phyloP scores from a whole-genome alignment of 2,888 invertebrate species.

The Drosophila affinis region DNA sequence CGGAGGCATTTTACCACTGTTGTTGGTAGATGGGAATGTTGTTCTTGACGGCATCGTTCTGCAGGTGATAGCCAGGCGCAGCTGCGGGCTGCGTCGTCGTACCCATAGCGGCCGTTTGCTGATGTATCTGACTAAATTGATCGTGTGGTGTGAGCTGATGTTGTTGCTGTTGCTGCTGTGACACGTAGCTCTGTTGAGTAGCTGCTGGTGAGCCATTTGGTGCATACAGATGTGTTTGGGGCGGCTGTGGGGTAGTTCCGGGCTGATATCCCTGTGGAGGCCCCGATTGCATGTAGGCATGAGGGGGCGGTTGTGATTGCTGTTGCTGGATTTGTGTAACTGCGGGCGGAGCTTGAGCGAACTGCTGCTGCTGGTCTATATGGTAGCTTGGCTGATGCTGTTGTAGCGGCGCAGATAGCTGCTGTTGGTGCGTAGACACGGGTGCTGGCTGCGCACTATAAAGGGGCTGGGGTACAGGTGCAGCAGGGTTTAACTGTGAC shows the following conservation, averaged over 20 bases:
- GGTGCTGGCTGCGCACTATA: constrained; percentile 57
- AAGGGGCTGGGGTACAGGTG: constrained; percentile 52
- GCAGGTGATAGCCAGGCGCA: constrained; percentile 79
- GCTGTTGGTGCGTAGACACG: constrained; percentile 43
- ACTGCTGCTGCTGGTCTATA: constrained; percentile 48
- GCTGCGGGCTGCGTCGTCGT: constrained; percentile 55
- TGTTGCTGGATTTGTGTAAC: constrained; percentile 54
- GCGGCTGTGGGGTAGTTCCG: constrained; percentile 45
- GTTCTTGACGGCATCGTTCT: constrained; percentile 81
- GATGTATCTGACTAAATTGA: constrained; percentile 77
- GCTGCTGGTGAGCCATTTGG: constrained; percentile 60
- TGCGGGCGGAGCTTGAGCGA: constrained; percentile 54
- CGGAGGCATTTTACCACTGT: constrained; percentile 82
- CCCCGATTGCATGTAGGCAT: constrained; percentile 59
- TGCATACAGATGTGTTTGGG: constrained; percentile 55
- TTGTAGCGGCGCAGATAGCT: constrained; percentile 45
- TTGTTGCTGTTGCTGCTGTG: constrained; percentile 53
- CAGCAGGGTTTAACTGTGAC: constrained; percentile 40
- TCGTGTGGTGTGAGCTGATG: constrained; percentile 54
- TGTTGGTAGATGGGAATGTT: constrained; percentile 84
- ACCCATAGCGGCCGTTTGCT: constrained; percentile 79
- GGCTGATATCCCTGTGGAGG: constrained; percentile 61
- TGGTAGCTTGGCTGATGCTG: constrained; percentile 59
- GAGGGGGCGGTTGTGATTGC: constrained; percentile 52
- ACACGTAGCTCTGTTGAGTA: constrained; percentile 51